Base-by-base conservation (phyloP, 1,140 invertebrate genomes). In the Centruroides vittatus region DNA sequence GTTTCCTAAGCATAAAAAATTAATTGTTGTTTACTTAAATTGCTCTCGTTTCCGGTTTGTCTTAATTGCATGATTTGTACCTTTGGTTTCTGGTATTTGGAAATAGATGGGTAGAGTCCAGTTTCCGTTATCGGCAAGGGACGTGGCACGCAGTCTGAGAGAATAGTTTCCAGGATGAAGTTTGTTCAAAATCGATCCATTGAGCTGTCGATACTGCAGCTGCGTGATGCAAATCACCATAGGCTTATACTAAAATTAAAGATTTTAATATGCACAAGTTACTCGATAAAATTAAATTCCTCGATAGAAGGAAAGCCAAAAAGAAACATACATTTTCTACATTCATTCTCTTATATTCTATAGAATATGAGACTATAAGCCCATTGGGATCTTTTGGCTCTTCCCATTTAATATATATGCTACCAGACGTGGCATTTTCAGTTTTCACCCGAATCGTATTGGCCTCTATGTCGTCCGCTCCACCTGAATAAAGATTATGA, bases 381-480 rank as follows among this genome's bases (percentile, higher is more conserved):
- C 91, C 89, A 73, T 97, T 97, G 0, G 91, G 89, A 61, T 83
- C 72, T n/a, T 68, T 58, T 0, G 92, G 92, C 67, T 86, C 83
- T 0, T 80, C 73, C 93, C 93, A 97, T 9, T 66, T 72, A 4
- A 86, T 67, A 10, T 73, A 69, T 5, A 78, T 69, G 12, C 55
- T 57, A 35, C 69, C 70, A 41, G 64, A 62, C 13, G 72, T 73
- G 12, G 70, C 69, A 66, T 76, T 75, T 6, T 67, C 68, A 49
- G 58, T 60, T 10, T 63, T 61, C n/a, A 63, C 57, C 10, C 53
- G n/a, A 47, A 62, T 60, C 9, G 58, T 59, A 47, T 51, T 58
- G 9, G 48, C 10, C 58, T 64, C 61, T 48, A 70, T 67, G 56
- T 67, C 66, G 61, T 70, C 66, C 34, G 58, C 64, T 54, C 56